A percentile compares a stretch with the other conserved stretches of the same genome.
phyloP scores from a whole-genome alignment of 1,140 invertebrate species.

The Procambarus clarkii region DNA sequence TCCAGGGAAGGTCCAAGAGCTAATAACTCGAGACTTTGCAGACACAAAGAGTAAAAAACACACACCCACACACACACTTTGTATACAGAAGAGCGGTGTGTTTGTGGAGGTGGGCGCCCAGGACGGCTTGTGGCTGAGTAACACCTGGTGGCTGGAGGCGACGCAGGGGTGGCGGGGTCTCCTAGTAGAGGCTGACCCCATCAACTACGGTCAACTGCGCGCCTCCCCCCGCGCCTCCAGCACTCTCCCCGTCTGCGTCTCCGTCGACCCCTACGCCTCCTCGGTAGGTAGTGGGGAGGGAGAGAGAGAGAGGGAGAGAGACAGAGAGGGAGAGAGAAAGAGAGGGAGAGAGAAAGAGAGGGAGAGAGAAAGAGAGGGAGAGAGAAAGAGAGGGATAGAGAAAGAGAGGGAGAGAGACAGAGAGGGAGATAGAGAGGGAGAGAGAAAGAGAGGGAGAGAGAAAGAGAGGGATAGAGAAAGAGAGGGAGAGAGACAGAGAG shows the following conservation, averaged over 20 bases:
- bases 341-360: not conserved
- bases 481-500: no score
- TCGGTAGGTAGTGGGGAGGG: not conserved
- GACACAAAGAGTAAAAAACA: no score
- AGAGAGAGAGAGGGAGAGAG: not conserved
- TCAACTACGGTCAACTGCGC: not conserved
- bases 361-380: not conserved
- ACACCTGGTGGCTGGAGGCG: constrained; percentile 51
- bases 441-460: not conserved
- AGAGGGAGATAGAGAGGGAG: not conserved
- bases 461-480: not conserved
- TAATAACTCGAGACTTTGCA: no score
- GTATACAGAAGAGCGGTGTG: constrained; percentile 1
- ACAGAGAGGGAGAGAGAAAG: not conserved
- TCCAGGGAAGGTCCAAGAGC: no score
- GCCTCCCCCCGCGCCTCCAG: not conserved
- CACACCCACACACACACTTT: no score
- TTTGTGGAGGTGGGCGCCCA: constrained; percentile 49
- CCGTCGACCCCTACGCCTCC: not conserved
- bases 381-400: not conserved
- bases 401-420: not conserved
- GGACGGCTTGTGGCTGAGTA: constrained; percentile 42
- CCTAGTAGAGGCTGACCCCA: constrained; percentile 32
- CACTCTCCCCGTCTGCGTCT: constrained; percentile 14
- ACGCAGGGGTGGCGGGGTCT: constrained; percentile 28